Evolutionary conservation across 2,888 invertebrate species (phyloP).

Genomic region (Hyalella azteca): DNA sequence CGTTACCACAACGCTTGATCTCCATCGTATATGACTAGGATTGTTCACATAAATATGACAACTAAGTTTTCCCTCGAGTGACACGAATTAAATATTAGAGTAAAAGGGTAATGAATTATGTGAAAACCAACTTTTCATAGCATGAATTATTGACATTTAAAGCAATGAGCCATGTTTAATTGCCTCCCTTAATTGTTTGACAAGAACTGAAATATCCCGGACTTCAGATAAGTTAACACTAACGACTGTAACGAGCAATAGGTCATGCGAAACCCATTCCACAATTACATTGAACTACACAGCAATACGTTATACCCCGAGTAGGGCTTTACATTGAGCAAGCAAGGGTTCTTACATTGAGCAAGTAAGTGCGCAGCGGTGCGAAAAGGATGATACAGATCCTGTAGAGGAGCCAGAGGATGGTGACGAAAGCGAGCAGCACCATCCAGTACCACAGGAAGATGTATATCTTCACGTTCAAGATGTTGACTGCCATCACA

Average conservation of each 20-base stretch:
- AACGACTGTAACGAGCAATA: too few relatives aligned
- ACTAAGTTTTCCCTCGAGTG: too few relatives aligned
- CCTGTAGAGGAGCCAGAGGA: conserved; percentile 1
- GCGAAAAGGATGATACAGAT: conserved; percentile 27
- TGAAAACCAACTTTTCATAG: too few relatives aligned
- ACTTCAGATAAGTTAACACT: too few relatives aligned
- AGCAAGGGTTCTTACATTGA: not conserved
- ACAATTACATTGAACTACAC: not conserved
- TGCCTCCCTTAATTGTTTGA: not conserved
- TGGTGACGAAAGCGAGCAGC: conserved; percentile 3
- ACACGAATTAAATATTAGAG: too few relatives aligned
- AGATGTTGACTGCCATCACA: conserved; percentile 38
- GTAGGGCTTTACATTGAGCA: not conserved
- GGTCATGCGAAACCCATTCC: not conserved
- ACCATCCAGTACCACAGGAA: conserved; percentile 41
- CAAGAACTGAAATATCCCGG: not conserved
- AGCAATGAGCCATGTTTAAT: not conserved
- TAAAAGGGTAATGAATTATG: too few relatives aligned
- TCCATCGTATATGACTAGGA: too few relatives aligned
- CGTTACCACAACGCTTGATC: too few relatives aligned
- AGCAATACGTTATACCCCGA: not conserved
- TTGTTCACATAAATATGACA: too few relatives aligned
- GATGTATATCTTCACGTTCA: conserved; percentile 40
- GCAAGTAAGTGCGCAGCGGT: conserved; percentile 7
- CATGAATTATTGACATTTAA: too few relatives aligned